Percentiles rank a stretch among this genome's conserved stretches.
Evolutionary conservation across 2,888 invertebrate genomes (phyloP).

Genomic region (Polydrusus cervinus): DNA sequence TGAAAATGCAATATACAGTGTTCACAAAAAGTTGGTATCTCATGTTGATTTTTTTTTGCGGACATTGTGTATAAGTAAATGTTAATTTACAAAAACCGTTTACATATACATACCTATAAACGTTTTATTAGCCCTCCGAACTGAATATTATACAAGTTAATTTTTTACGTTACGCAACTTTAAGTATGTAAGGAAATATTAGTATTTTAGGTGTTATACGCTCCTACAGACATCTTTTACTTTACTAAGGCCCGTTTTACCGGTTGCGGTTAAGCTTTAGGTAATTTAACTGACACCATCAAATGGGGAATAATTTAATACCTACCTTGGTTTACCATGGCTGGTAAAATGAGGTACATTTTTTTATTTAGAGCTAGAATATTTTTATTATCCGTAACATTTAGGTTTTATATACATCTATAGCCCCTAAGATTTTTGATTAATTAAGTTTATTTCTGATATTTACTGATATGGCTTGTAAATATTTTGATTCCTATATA

Average conservation of each 20-base stretch:
- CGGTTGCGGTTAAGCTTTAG: neutral
- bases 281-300: slow-evolving; percentile 5
- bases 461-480: slow-evolving; percentile 32
- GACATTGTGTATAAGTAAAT: too few relatives aligned
- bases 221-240: slow-evolving; percentile 20
- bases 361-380: slow-evolving; percentile 31
- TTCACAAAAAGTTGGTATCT: too few relatives aligned
- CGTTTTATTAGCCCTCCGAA: slow-evolving; percentile 23
- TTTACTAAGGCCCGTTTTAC: slow-evolving; percentile 23
- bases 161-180: slow-evolving; percentile 26
- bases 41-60: too few relatives aligned
- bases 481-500: slow-evolving; percentile 36
- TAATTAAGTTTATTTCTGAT: slow-evolving; percentile 23
- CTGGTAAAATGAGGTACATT: slow-evolving; percentile 16
- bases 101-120: neutral
- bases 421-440: slow-evolving; percentile 25
- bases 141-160: slow-evolving; percentile 37
- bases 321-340: neutral
- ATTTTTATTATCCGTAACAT: slow-evolving; percentile 34
- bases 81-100: too few relatives aligned
- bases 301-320: neutral
- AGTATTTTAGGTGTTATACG: slow-evolving; percentile 34
- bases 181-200: slow-evolving; percentile 33
- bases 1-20: neutral
- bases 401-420: slow-evolving; percentile 37